Conservation (phyloP, 2,113 vertebrate species). For the Trinectes maculatus region DNA sequence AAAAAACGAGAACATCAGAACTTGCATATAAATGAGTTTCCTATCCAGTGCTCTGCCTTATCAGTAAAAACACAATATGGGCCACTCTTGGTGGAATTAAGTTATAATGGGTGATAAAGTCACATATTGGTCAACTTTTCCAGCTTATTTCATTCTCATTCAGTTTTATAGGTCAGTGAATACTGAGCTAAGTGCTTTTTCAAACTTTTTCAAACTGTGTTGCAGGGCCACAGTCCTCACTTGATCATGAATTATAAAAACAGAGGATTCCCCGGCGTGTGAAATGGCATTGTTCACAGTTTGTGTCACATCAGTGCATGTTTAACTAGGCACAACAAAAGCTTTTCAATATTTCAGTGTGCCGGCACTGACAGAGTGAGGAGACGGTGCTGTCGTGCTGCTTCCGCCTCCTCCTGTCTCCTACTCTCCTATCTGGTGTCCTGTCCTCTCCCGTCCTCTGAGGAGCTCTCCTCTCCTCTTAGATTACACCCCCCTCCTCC, state of each 20-base stretch:
- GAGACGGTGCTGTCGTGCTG: slow-evolving; percentile 52
- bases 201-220: slow-evolving; percentile 25
- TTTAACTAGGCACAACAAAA: slow-evolving; percentile 84
- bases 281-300: slow-evolving; percentile 79
- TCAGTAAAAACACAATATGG: slow-evolving; percentile 44
- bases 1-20: slow-evolving; percentile 35
- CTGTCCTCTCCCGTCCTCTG: slow-evolving; percentile 49
- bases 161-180: neutral
- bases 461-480: slow-evolving; percentile 44
- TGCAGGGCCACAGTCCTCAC: slow-evolving; percentile 39
- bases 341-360: slow-evolving; percentile 82
- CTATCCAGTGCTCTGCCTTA: slow-evolving; percentile 22
- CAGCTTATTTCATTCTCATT: neutral
- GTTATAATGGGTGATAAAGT: slow-evolving; percentile 8
- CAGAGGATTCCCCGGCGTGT: slow-evolving; percentile 63
- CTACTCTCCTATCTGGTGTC: slow-evolving; percentile 45
- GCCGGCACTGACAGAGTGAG: slow-evolving; percentile 52
- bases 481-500: slow-evolving; percentile 31
- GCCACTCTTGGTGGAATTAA: slow-evolving; percentile 20
- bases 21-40: slow-evolving; percentile 31
- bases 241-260: slow-evolving; percentile 77
- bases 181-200: slow-evolving; percentile 11
- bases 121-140: slow-evolving; percentile 14
- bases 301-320: slow-evolving; percentile 83
- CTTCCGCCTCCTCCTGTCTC: slow-evolving; percentile 46